Base-by-base conservation (phyloP, 2,888 invertebrate species). In the Phymatocera aterrima region DNA sequence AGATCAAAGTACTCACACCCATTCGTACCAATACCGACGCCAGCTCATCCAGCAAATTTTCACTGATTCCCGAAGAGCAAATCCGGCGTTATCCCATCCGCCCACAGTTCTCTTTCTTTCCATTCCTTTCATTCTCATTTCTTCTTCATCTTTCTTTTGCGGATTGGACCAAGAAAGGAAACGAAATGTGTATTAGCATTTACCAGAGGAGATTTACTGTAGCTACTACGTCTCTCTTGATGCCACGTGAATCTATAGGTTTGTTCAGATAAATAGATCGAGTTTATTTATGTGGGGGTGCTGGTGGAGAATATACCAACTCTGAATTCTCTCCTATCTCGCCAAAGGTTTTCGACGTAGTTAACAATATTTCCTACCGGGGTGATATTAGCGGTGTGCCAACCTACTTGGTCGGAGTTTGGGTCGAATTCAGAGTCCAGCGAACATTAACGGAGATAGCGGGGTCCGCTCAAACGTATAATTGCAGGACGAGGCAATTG, bases 381-480 rank as follows among this genome's bases (percentile, higher is more conserved):
- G 31, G 18, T n/a, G 48, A 57, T 18, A n/a, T 60, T 74, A 37
- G 43, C 54, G 18, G 21, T 48, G 54, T 61, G 46, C 54, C 65
- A 68, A 54, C 21, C 83, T 82, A 84, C 86, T 85, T 84, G 84
- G 83, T 81, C 78, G 48, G 72, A 80, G 81, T 81, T 82, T 77
- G 82, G 82, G 83, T 83, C 79, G 82, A 85, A 85, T 84, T 84
- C 84, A 80, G 83, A 85, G 88, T 88, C 88, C 86, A 80, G 87
- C 72, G 51, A 85, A 87, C 88, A 89, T 89, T 89, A 89, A 89
- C 86, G 85, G 84, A 88, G 89, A 88, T 89, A 90, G 88, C 86
- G 86, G 84, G n/a, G 86, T 88, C 87, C 87, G 88, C 86, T 90
- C 89, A 86, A 89, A 90, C 89, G 88, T 89, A 88, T 90, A 90